Base-by-base conservation (phyloP, 2,113 vertebrate species). In the Alectura lathami region DNA sequence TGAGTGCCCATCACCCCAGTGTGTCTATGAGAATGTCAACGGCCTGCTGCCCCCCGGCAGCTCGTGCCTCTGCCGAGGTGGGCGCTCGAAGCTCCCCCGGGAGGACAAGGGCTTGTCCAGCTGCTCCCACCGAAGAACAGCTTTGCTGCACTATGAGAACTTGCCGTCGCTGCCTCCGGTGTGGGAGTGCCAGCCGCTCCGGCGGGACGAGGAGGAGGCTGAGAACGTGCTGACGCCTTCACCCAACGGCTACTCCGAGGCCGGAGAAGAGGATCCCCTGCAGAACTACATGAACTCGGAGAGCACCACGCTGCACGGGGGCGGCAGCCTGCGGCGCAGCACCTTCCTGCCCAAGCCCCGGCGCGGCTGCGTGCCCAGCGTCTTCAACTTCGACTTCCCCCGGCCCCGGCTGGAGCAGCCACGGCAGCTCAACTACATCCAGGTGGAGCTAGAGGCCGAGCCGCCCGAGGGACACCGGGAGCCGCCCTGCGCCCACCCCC, bases 341-440 rank as follows among this genome's bases (percentile, higher is more conserved):
- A 18, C 95, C 36, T 84, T 94, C 77, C 97, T 98, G 54, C 97
- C 98, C 1, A 68, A 93, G 8, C 97, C 98, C 24, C 98, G 97
- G 20, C 96, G 91, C 17, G 34, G 96, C 15, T 97, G 96, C 66
- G 38, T 97, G 81, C 97, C 97, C 4, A 95, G 15, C 15, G 98
- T 99, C 96, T 99, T 99, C 98, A 99, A 97, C 98, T 99, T 99
- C 67, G 99, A 99, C 89, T 99, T 99, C 93, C 98, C 98, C 57
- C 97, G 98, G 67, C 91, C 98, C 45, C 97, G 98, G 93, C 96
- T 98, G 1, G 97, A 99, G 77, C 98, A 98, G 32, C 98, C 98
- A 0, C 97, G 99, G 96, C 99, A 99, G 97, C 99, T 99, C 97
- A 99, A 99, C 96, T 99, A 99, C 96, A 99, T 99, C 98, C 99